Base-by-base conservation (phyloP, 2,888 invertebrate genomes). In the Cantharis nigra region DNA sequence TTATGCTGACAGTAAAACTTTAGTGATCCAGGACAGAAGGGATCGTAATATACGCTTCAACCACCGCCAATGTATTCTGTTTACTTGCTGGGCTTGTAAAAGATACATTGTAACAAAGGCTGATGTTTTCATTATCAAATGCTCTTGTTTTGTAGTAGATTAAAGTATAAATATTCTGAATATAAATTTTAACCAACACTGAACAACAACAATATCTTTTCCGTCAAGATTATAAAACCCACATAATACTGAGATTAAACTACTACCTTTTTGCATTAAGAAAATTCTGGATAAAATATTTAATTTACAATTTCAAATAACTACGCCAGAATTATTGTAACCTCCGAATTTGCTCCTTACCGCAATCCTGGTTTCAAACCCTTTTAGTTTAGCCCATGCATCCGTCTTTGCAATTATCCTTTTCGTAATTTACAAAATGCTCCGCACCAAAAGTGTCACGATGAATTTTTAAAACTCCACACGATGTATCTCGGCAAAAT, bases 1-100 rank as follows among this genome's bases (percentile, higher is more conserved):
- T 83, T 82, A 82, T 72, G 75, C 69, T 82, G 83, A 83, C 83
- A 83, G 81, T 82, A 82, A 79, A 82, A 81, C 80, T 73, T 76
- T 76, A 75, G 79, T 80, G 80, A 81, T 82, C 79, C 79, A 74
- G 80, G 75, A 79, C 78, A 80, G 78, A 75, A 77, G 72, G 78
- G 75, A 77, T 82, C 81, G 80, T 83, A 82, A 83, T 79, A 75
- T 76, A 75, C 82, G 79, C 81, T 77, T 71, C 78, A 77, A 76
- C 74, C 76, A 73, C 76, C 74, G 71, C 28, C 79, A 78, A 78
- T 74, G 79, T 79, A 79, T 79, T 79, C 71, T 79, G 76, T 74
- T 75, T 75, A 75, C 77, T 70, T 67, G 77, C 77, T 69, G 23
- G 70, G 76, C 77, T 75, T 77, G 70, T 73, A 77, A 79, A 79